Evolutionary conservation across 2,888 invertebrate genomes (phyloP), one percentile per base, ranked within the genome.

Genomic region (Drosophila quasianomalipes): DNA sequence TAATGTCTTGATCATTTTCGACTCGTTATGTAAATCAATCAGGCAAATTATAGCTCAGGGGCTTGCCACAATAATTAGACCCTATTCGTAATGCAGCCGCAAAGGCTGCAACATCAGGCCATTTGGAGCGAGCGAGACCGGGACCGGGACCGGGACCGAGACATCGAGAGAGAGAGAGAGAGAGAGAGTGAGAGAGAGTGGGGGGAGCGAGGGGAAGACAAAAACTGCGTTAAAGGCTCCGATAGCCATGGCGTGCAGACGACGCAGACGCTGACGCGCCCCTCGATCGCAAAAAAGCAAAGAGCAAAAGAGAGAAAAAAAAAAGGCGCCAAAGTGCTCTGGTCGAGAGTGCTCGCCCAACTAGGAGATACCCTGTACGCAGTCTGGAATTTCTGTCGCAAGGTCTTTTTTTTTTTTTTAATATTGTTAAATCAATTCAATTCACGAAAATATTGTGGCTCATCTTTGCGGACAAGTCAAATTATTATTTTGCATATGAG

Each of bases 21-120:
- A 93, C n/a, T 93, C 92, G 93, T 93, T 93, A 93, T 93, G 93
- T 93, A 93, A 93, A 93, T 93, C 93, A 93, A 93, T 93, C 93
- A 93, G 92, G 92, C 92, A 93, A 93, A 93, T 93, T 93, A 93
- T 92, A 92, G 91, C 92, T 90, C 89, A 91, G 92, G 90, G 93
- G 92, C 92, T 92, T 92, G 92, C 91, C 92, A 92, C 89, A 92
- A 92, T 92, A 92, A 92, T 92, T 92, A 92, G 92, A 91, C 91
- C 92, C 91, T 91, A 90, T 91, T 92, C 91, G 90, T 91, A 89
- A 90, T 90, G 87, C 80, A 91, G 87, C 87, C 89, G 87, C 89
- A 88, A 83, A 81, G 70, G 77, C 72, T 66, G 79, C 79, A 78
- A 74, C 61, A 52, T 61, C 68, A 58, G 55, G 51, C 44, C 41